Evolutionary conservation across 2,113 vertebrate species (phyloP), one percentile per base, ranked within the genome.

Genomic region (Illadopsis cleaveri): DNA sequence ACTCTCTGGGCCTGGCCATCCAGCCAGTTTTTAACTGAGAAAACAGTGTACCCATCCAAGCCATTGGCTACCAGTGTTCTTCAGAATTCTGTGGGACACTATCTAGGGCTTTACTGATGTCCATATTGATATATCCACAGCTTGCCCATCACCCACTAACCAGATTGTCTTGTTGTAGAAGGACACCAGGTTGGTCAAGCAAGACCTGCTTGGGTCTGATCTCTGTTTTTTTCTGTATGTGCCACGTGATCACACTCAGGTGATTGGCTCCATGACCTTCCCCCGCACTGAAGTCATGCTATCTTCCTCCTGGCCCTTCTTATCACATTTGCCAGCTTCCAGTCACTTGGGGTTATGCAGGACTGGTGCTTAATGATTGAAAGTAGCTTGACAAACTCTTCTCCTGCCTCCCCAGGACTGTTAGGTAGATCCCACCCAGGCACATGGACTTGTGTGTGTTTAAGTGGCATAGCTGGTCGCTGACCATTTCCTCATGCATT

Each of bases 341-440:
- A 37, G 37, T 19, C 20, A 42, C 31, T 8, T 66, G 42, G 15
- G 5, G 11, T 27, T 17, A 5, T 9, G 6, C 5, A 28, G 12
- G 6, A 33, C 44, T 16, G 10, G 2, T 37, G 23, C 12, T 16
- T 64, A 65, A 44, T 28, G 8, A 72, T 13, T 58, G 10, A 20
- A 73, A 58, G 33, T 14, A 20, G 6, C 19, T 38, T 51, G 23
- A 20, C 33, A n/a, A 45, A 15, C 8, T 44, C 23, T 24, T 58
- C 28, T 4, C 10, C 15, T 0, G 0, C 11, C 33, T 51, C 12
- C 10, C 16, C 33, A 24, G 28, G 11, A n/a, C 9, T 17, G 23
- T 14, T 37, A 11, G 5, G 23, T 24, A 50, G 45, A 25, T 73
- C 25, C 28, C 25, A 17, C 11, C 23, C 33, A 44, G 5, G 33